Conservation (phyloP, 2,797 vertebrate species). For the Avahi laniger region DNA sequence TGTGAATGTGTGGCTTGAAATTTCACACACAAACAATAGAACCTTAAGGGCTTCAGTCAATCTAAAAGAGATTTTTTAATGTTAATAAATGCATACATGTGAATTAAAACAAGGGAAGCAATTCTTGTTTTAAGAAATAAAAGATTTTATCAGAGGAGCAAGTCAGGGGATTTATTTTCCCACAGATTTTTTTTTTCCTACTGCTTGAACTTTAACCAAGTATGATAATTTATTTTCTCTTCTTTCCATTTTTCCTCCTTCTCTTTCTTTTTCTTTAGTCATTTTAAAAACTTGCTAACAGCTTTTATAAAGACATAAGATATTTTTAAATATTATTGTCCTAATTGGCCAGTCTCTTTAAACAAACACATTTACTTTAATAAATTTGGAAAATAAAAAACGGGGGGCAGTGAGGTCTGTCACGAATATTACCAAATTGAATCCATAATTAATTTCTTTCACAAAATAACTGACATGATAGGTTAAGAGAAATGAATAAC, state of each 20-base stretch:
- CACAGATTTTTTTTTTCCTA: background rate
- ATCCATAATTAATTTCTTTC: background rate
- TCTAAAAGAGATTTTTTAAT: background rate
- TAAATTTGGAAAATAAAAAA: background rate
- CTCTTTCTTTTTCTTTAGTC: background rate
- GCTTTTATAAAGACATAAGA: background rate
- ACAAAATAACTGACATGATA: background rate
- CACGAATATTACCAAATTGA: background rate
- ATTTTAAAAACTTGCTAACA: background rate
- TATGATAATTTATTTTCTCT: background rate
- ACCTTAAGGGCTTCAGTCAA: background rate
- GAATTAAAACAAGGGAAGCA: background rate
- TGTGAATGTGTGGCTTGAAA: background rate
- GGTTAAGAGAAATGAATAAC: background rate
- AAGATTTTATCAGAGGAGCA: background rate
- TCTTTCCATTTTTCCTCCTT: background rate
- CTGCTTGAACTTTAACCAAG: background rate
- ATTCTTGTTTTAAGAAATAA: constrained; percentile 14
- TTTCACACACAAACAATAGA: constrained; percentile 1
- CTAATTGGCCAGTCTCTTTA: background rate
- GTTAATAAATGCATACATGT: constrained; percentile 4
- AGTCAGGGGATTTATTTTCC: background rate
- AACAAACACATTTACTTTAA: constrained; percentile 24
- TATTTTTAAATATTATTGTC: background rate
- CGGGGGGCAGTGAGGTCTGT: background rate